Percentiles rank a stretch among this genome's conserved stretches.
Conservation (phyloP, 2,113 vertebrate species). For the Ptychochromis oligacanthus region DNA sequence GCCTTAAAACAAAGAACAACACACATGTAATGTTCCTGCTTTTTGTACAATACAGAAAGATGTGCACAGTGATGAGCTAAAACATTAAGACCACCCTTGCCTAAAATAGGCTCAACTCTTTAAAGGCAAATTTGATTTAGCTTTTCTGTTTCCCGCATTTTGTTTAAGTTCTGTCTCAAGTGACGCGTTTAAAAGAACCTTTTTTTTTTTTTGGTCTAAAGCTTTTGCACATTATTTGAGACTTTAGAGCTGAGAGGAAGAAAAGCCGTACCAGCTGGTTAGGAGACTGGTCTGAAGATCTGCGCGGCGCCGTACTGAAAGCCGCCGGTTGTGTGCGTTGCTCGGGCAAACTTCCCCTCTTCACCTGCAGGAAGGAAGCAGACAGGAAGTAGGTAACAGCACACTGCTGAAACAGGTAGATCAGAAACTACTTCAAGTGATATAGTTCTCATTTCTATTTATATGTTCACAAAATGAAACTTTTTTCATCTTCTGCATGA, state of each 20-base stretch:
- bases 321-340: constrained; percentile 15
- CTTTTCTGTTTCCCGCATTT: neutral
- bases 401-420: neutral
- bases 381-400: constrained; percentile 1
- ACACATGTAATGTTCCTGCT: neutral
- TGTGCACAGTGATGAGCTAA: neutral
- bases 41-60: neutral
- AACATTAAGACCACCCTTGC: neutral
- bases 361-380: constrained; percentile 49
- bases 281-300: constrained; percentile 64
- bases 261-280: constrained; percentile 62
- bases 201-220: neutral
- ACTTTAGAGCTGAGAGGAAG: neutral
- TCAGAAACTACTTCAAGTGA: neutral
- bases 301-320: neutral
- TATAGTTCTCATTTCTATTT: neutral
- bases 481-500: neutral
- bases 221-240: neutral
- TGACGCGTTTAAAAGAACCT: neutral
- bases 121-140: neutral
- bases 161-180: neutral
- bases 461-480: neutral
- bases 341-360: constrained; percentile 73
- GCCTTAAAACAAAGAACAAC: constrained; percentile 40
- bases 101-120: neutral